Evolutionary conservation across 2,113 vertebrate genomes (phyloP), one percentile per base, ranked within the genome.

Genomic region (Dicentrarchus labrax): DNA sequence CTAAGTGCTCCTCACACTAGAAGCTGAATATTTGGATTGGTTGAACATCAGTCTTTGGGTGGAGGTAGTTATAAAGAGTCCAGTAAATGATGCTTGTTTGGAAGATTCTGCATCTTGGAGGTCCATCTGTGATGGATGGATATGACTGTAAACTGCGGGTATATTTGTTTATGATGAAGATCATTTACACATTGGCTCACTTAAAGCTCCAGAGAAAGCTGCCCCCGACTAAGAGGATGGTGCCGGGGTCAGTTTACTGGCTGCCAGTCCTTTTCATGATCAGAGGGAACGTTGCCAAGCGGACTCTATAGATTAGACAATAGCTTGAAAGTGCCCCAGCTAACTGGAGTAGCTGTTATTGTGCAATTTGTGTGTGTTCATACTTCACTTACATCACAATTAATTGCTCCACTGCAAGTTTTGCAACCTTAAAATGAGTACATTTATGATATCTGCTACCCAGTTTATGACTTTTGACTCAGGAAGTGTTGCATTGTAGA

Each of bases 211-310:
- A 50, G 39, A 75, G 24, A 68, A 66, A n/a, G 39, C 78, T 48
- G 36, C 62, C n/a, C 77, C 53, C 2, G 13, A 50, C 68, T 64
- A 71, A 61, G 30, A 43, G 69, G 78, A 54, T 59, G 47, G 30
- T 8, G 21, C 9, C 12, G n/a, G 68, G 83, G 76, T 83, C 80
- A 84, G 10, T 72, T 79, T 74, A 70, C 82, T 73, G 78, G 81
- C 89, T 73, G 74, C 56, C 21, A 57, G n/a, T 74, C 30, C 54
- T 39, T 76, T 82, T 69, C 81, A 80, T 64, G 76, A 66, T 69
- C 68, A 64, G 6, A 62, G 76, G 84, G 84, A 87, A 71, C 6
- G 10, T 45, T 77, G 82, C 82, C 86, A 86, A 85, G 68, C 17
- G n/a, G 38, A 80, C 60, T 75, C 59, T 67, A 50, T 62, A 45